Base-by-base conservation (phyloP, 1,140 invertebrate species). In the Oryctes rhinoceros region DNA sequence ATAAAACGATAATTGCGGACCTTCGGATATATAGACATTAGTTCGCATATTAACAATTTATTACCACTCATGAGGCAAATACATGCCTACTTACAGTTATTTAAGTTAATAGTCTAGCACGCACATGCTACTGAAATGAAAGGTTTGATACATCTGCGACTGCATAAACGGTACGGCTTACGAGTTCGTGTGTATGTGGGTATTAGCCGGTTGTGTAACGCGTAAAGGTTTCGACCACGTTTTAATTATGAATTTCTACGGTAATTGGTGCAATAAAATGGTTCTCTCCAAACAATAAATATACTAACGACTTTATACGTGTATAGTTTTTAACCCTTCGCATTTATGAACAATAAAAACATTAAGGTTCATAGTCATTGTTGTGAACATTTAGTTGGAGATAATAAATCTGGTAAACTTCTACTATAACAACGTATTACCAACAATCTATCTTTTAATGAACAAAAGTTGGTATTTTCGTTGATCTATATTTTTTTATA, bases 21-120 rank as follows among this genome's bases (percentile, higher is more conserved):
- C 65, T 71, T 9, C 35, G 65, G 13, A 37, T 71, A 71, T 71
- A 71, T 24, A 71, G 65, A 71, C 20, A 71, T 71, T 71, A 18
- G 65, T 71, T 71, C 65, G 20, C 65, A 71, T 24, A 71, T 71
- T 71, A 71, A 71, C 4, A 71, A 71, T 71, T 71, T 71, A 71
- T 71, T 71, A 71, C 65, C 24, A 71, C 24, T 71, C 65, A 35
- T 24, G 20, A 71, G 24, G 65, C 35, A 71, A 71, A 71, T 71
- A 71, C 65, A 71, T 71, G 11, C 65, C 20, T 71, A 37, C 65
- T 20, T 35, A 71, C 62, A n/a, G 62, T 71, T 71, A 71, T 71
- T 71, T 71, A 6, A 71, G 65, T 71, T 71, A 35, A 71, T 71
- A 6, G 4, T 1, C n/a, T 71, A 37, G 35, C 20, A 71, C 65